Percentiles rank a stretch among this genome's conserved stretches.
Evolutionary conservation across 2,797 vertebrate species (phyloP).

Genomic region (Xiphorhynchus erythropygius): DNA sequence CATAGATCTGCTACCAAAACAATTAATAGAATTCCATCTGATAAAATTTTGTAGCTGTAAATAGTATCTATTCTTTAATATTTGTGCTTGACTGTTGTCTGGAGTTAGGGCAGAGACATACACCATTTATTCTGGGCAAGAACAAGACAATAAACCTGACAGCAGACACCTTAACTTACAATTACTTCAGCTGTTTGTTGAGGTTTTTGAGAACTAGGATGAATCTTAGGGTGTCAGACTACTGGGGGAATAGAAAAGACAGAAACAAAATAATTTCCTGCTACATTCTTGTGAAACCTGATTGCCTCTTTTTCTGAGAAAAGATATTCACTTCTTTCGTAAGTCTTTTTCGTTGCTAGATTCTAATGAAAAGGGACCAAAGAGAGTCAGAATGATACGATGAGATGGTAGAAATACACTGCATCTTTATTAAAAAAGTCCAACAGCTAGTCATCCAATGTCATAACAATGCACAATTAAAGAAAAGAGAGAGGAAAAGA

Average conservation of each 20-base stretch:
- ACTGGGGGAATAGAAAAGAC: not conserved
- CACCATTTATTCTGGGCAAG: not conserved
- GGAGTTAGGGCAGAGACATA: not conserved
- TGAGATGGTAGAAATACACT: not conserved
- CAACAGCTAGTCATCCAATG: not conserved
- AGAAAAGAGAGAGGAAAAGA: not conserved
- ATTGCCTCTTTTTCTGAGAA: not conserved
- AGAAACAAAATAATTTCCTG: not conserved
- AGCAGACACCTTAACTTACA: not conserved
- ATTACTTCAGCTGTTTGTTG: not conserved
- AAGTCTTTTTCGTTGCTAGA: not conserved
- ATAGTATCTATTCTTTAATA: not conserved
- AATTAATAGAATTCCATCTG: not conserved
- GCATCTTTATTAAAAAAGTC: not conserved
- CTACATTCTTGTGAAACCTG: not conserved
- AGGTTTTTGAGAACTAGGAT: not conserved
- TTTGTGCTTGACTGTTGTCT: not conserved
- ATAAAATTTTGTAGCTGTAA: not conserved
- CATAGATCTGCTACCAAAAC: not conserved
- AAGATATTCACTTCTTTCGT: not conserved
- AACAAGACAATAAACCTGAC: not conserved
- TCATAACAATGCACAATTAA: not conserved
- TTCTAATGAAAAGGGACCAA: not conserved
- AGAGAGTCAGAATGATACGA: not conserved
- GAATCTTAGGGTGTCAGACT: not conserved